Evolutionary conservation across 2,797 vertebrate genomes (phyloP), one percentile per base, ranked within the genome.

Genomic region (Darevskia nairensis): DNA sequence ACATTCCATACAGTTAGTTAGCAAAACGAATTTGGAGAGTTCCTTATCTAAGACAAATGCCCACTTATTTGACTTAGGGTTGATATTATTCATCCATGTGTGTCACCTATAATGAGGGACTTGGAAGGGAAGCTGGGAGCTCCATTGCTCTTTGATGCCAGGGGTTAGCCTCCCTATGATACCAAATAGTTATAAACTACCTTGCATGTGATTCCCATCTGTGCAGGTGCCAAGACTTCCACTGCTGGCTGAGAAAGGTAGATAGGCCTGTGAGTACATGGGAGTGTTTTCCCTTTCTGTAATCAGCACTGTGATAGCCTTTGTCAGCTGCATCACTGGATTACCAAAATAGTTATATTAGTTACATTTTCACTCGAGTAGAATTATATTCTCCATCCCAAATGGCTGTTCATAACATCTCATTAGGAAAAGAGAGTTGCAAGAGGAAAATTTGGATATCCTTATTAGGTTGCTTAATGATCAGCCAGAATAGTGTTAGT

Each of bases 1-100:
- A n/a, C 77, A 89, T 89, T 89, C 82, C 76, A 64, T 27, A 74
- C 3, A 17, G 66, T 55, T 64, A 84, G 46, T 25, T 44, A 72
- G 76, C 68, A 80, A 46, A 85, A 72, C 21, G 8, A 61, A 55
- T 69, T 64, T 80, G 82, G 55, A 84, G 61, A 55, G 1, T 11
- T 72, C 68, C 32, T 80, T 10, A 80, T 69, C 9, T 44, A 72
- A 74, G 68, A 39, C 55, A 84, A 64, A 44, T 88, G 50, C 55
- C 68, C 50, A 71, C 39, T 84, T 59, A 61, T 72, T 88, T 66
- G n/a, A 46, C 29, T 27, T 83, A 44, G 61, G 83, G 41, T 83
- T 78, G 25, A 46, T 35, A 39, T 81, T 50, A 32, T 87, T 74
- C 55, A 75, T 46, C 35, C 50, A 19, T 46, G 50, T n/a, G 44